Evolutionary conservation across 2,113 vertebrate species (phyloP), one percentile per base, ranked within the genome.

Genomic region (Carassius auratus): DNA sequence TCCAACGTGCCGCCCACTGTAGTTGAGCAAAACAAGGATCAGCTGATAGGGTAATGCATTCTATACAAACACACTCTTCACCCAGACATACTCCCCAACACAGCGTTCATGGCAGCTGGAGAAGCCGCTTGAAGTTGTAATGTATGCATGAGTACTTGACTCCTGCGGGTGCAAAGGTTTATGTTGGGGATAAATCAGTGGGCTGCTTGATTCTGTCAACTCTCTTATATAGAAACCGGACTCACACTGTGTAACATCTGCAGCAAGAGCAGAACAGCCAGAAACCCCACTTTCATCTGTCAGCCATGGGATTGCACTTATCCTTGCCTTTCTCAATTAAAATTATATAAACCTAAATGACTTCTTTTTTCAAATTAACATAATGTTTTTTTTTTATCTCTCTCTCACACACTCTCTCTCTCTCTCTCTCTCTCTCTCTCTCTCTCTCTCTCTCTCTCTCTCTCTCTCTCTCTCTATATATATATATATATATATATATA

Each of bases 1-100:
- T 99, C 97, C 30, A 99, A 98, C 0, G 97, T 99, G 38, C 96
- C 97, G 62, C 97, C 98, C 13, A 99, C 98, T 0, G 94, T 97
- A 8, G 97, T 99, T 93, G 98, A 99, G 85, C 96, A 98, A 92
- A 97, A 97, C 93, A 99, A 98, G 91, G 96, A 97, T 75, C 95
- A 96, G 5, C 95, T 99, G 64, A 96, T 98, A 87, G 93, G 96
- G 98, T 99, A 96, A 96, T 5, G 13, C 1, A 1, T 62, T 61
- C 30, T 23, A 42, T 19, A 7, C 26, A 21, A 33, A 64, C 45
- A 69, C 85, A 75, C 59, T 23, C 45, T 52, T 64, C 33, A 36
- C 26, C 33, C 48, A 68, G 36, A 48, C 21, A 48, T 48, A 81
- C 19, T 19, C 4, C 38, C 19, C 15, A 30, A 76, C 4, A 33